Base-by-base conservation (phyloP, 2,797 vertebrate species). In the Scyliorhinus canicula region DNA sequence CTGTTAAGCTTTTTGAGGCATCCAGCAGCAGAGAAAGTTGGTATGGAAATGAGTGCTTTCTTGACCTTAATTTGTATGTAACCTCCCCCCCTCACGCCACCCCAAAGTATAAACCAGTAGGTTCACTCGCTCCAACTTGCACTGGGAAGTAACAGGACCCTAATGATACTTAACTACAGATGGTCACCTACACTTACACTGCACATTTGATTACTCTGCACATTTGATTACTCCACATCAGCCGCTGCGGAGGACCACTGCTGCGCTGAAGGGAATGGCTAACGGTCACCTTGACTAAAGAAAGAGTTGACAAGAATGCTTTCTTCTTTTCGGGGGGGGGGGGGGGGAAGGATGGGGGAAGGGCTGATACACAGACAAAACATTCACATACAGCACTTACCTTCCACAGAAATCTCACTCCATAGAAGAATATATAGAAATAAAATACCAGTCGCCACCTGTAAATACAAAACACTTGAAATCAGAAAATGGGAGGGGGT, bases 371-470 rank as follows among this genome's bases (percentile, higher is more conserved):
- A 91, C 40, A 74, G 40, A 77, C 85, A 44, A n/a, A 44, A 85
- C 60, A 44, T 24, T 86, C 79, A 55, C 12, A 86, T 57, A 55
- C 93, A 47, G 26, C 95, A 97, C 98, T 99, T 97, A 99, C 99
- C 98, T 98, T 98, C 98, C 98, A 99, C 95, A 99, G 97, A 97
- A 98, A 98, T 96, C 96, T 97, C 96, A 99, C 96, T 95, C 99
- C 99, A 95, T 98, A 99, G 96, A 96, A 98, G 98, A 99, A 99
- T 97, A 99, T 98, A 97, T 96, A 97, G 96, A 98, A 97, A 98
- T 99, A 99, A 98, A 99, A 99, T 96, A 98, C 98, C 97, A 99
- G 98, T 97, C 98, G 98, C 99, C 99, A 99, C 99, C 99, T 99
- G 95, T 95, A 95, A 95, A 82, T 47, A 69, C 95, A 95, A 50